Evolutionary conservation across 2,797 vertebrate genomes (phyloP), one percentile per base, ranked within the genome.

Genomic region (Pyrocephalus nanus): DNA sequence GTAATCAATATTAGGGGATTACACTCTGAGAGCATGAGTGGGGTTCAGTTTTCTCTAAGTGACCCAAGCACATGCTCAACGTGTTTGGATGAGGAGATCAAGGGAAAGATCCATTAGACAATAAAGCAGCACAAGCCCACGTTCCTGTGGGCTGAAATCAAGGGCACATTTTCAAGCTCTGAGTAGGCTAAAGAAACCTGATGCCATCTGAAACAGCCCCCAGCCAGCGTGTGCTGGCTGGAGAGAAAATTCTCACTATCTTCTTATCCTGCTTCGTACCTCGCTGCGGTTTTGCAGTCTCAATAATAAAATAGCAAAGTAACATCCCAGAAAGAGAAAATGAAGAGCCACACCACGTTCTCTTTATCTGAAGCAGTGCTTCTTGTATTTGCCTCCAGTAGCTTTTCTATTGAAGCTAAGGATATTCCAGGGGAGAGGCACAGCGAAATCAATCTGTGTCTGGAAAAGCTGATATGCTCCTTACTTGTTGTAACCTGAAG

Each of bases 1-100:
- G 96, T 94, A 93, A 97, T 96, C 97, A 97, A 96, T 96, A 97
- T 96, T 94, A 96, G 95, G 95, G 96, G 97, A 96, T 97, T 96
- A 96, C 87, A 74, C 84, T 93, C 83, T 93, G 91, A 96, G 96
- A 95, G 87, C 93, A 94, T 97, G 96, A 97, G 96, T 89, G 94
- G 95, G 95, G 85, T 96, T 95, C 93, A 89, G 94, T 91, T 97
- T 96, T 94, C 96, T 97, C 93, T 97, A 96, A 97, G 96, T 96
- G 97, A 95, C 90, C 95, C 93, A 91, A 95, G 94, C 95, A 96
- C 94, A 96, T 96, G 95, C 94, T 91, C 86, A 58, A 54, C 96
- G 5, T 96, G 91, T 96, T 94, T 97, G 92, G 47, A 90, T 62
- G 96, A 96, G 88, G 91, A 92, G 94, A 97, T 97, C 97, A 97